Percentiles rank a stretch among this genome's conserved stretches.
Conservation (phyloP, 2,113 vertebrate genomes). For the Sceloporus tristichus region DNA sequence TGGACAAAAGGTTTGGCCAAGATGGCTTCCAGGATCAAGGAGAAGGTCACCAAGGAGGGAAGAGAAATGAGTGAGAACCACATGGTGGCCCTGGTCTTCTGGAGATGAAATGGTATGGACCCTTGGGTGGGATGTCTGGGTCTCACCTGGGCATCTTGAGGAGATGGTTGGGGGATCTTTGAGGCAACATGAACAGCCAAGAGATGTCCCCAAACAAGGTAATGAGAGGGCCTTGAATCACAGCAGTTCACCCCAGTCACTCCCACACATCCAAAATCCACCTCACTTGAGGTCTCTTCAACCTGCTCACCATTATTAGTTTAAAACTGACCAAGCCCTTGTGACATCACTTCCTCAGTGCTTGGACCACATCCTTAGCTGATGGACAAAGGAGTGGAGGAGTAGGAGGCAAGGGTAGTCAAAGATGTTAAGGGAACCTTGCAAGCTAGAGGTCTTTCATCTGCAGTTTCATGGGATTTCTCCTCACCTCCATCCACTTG, state of each 20-base stretch:
- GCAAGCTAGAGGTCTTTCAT: background rate
- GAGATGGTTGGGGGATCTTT: background rate
- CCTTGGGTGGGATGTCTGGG: background rate
- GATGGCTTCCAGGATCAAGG: constrained; percentile 1
- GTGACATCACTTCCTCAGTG: constrained; percentile 22
- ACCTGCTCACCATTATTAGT: background rate
- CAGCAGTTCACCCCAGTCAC: background rate
- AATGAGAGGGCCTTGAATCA: background rate
- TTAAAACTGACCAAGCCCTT: constrained; percentile 15
- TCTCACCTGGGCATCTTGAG: constrained; percentile 28
- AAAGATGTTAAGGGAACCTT: background rate
- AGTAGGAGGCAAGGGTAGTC: too few species aligned
- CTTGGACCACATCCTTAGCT: background rate
- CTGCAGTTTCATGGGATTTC: background rate
- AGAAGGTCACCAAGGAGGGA: background rate
- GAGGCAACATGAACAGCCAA: background rate
- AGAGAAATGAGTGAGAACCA: background rate
- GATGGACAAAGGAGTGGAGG: background rate
- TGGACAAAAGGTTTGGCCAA: constrained; percentile 35
- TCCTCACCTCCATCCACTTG: background rate
- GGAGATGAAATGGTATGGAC: background rate
- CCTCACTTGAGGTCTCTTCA: background rate
- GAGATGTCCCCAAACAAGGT: too few species aligned
- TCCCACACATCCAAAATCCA: background rate
- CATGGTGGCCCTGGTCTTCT: background rate